Base-by-base conservation (phyloP, 2,113 vertebrate species). In the Riparia riparia region DNA sequence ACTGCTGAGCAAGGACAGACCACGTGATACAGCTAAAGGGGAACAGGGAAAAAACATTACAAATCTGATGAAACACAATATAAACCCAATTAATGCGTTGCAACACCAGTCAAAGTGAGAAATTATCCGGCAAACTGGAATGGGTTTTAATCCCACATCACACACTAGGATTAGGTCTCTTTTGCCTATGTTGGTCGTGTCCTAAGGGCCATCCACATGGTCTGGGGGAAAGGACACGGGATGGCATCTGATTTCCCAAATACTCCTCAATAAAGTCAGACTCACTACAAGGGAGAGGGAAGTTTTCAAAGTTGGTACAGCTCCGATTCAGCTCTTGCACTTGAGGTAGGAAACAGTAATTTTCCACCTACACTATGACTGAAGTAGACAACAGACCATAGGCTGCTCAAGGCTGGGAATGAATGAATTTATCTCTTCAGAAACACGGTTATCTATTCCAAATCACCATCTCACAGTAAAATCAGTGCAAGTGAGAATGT, bases 281-380 rank as follows among this genome's bases (percentile, higher is more conserved):
- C 9, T 68, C 25, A 26, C 17, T 42, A 18, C 2, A 1, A n/a
- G 7, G 12, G 16, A 68, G 15, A 20, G 9, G 7, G 9, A 80
- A 41, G 56, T 80, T 69, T 88, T 88, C 66, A 76, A 10, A 58
- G 34, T 14, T 71, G 63, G 32, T 64, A 60, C 24, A 70, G 66
- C 66, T 57, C 20, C 5, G 17, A 10, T 41, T 22, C 45, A 84
- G 25, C 14, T 50, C 56, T 71, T 58, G 28, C 28, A 29, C 22
- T 71, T 0, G 0, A 60, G 29, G 32, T 50, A 71, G 66, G 51
- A 74, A 88, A 51, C 2, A 2, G 12, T n/a, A 78, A 57, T 17
- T 63, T 49, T 69, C 44, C 31, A 78, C 4, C 3, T 18, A 16
- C 34, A 13, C 53, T 41, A 2, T 77, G 24, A 54, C 1, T 58